Percentiles rank a stretch among this genome's conserved stretches.
Conservation (phyloP, 2,113 vertebrate genomes). For the Porphyrio hochstetteri region DNA sequence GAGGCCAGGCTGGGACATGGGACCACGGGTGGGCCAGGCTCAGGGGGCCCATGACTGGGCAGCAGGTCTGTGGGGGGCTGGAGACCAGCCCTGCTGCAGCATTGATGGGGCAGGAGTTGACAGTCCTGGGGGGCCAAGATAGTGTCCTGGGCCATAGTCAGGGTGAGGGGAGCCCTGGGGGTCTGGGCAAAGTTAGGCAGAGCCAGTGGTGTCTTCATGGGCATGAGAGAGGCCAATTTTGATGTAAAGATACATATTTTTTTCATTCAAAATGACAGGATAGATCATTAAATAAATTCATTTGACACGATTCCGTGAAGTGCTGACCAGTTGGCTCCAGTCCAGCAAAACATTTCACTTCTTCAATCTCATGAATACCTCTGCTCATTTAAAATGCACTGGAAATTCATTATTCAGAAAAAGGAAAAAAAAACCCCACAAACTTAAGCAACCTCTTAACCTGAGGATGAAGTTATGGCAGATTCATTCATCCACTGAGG, state of each 20-base stretch:
- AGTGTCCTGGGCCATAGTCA: neutral
- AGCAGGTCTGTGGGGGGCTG: neutral
- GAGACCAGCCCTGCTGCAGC: accelerated
- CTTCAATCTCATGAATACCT: neutral
- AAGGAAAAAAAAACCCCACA: neutral
- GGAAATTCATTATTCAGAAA: neutral
- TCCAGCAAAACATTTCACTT: neutral
- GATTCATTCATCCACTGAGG: neutral
- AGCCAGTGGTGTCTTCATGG: neutral
- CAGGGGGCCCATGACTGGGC: accelerated
- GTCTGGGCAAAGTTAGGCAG: too few relatives aligned
- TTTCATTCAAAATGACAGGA: neutral
- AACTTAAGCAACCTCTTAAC: neutral
- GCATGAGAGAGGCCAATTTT: neutral
- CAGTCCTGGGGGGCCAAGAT: accelerated
- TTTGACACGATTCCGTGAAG: neutral
- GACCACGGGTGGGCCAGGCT: accelerated
- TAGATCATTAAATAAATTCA: neutral
- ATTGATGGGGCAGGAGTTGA: neutral
- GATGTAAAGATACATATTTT: neutral
- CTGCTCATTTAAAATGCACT: neutral
- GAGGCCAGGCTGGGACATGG: neutral
- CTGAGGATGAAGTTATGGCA: neutral
- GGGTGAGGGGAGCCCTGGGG: accelerated
- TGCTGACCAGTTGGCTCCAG: neutral